Conservation (phyloP, 2,888 invertebrate species). For the Leptopterna dolabrata region DNA sequence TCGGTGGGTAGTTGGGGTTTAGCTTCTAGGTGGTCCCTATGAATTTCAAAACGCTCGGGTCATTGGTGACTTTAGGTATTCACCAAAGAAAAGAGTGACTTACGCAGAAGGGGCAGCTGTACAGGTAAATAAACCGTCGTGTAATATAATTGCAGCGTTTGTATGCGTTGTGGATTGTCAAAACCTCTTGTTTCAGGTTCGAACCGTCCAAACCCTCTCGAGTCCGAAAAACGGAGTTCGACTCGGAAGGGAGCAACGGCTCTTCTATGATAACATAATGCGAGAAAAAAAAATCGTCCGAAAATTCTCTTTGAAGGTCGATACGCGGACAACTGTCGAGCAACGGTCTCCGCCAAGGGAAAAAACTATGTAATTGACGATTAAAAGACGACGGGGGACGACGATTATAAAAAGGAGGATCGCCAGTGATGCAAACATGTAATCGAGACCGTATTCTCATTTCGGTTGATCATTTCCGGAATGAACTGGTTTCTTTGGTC, state of each 20-base stretch:
- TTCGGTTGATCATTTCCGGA: conserved; percentile 1
- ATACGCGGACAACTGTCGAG: background rate
- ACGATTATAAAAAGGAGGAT: background rate
- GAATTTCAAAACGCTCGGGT: no score
- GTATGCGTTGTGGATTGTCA: no score
- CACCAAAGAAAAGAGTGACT: no score
- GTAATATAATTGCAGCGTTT: no score
- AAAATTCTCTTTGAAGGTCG: background rate
- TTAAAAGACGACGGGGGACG: background rate
- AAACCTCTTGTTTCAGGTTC: background rate
- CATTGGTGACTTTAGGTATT: no score
- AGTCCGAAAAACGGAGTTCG: no score
- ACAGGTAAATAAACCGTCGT: no score
- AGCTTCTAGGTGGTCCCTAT: no score
- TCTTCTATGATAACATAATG: background rate
- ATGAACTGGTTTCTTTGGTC: conserved; percentile 1
- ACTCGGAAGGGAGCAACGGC: background rate
- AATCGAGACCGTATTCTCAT: background rate
- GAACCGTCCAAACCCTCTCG: no score
- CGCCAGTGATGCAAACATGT: background rate
- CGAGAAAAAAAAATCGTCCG: background rate
- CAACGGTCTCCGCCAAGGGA: background rate
- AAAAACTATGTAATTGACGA: background rate
- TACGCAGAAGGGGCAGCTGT: no score
- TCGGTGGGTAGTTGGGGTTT: no score